Percentiles rank a stretch among this genome's conserved stretches.
Evolutionary conservation across 2,888 invertebrate species (phyloP).

Genomic region (Metallyticus violacea): DNA sequence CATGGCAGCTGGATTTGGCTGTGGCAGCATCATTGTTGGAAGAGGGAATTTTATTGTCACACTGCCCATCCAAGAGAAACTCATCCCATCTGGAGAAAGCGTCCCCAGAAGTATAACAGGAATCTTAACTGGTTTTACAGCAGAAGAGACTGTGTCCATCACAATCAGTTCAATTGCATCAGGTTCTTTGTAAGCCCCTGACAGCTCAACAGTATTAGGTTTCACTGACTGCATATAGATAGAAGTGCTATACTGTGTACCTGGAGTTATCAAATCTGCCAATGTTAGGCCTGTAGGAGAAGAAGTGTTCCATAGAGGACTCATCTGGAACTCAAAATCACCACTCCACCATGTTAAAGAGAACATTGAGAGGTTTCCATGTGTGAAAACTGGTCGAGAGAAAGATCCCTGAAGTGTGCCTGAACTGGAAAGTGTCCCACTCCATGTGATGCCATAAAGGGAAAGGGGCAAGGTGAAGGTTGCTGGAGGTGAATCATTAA

Average conservation of each 20-base stretch:
- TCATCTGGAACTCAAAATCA: background rate
- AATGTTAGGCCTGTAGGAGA: background rate
- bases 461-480: background rate
- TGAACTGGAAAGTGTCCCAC: background rate
- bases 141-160: background rate
- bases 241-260: background rate
- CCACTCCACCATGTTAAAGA: background rate
- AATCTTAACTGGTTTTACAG: background rate
- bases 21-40: background rate
- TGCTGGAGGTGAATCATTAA: background rate
- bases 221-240: background rate
- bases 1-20: background rate
- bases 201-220: background rate
- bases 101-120: conserved; percentile 31
- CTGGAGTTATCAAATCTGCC: background rate
- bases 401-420: background rate
- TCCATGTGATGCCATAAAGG: background rate
- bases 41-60: background rate
- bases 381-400: too few species aligned
- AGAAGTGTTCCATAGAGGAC: background rate
- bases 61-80: conserved; percentile 26
- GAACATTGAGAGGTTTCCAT: background rate
- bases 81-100: conserved; percentile 29
- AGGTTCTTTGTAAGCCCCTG: background rate
- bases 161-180: background rate